These are phyloP conservation scores for Drosophila robusta DNA, from an alignment of 2,888 invertebrate genomes.

Conservation along the genomic window DNA sequence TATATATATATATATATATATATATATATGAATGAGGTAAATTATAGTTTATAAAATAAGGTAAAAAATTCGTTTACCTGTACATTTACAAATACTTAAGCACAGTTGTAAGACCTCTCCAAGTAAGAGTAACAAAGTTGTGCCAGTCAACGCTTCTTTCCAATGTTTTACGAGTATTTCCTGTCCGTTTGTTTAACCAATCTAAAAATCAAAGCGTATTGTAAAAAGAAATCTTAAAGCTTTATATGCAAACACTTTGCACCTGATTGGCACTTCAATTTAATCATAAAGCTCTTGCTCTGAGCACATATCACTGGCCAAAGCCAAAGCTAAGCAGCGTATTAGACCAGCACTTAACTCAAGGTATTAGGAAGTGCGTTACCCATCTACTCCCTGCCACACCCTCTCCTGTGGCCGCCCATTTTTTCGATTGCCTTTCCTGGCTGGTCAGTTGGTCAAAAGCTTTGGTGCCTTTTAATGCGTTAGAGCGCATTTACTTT, in stretches of 20 bases:
- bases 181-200: not conserved
- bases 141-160: not conserved
- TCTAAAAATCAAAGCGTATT: not conserved
- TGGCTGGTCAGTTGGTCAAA: constrained; percentile 46
- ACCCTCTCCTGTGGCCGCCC: not conserved
- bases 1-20: no score
- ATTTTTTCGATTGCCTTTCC: constrained; percentile 12
- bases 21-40: no score
- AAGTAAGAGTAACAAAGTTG: not conserved
- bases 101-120: no score
- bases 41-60: no score
- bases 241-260: constrained; percentile 25
- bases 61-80: no score
- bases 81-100: no score
- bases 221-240: constrained; percentile 2
- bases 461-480: constrained; percentile 59
- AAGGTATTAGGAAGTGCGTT: constrained; percentile 37
- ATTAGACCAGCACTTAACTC: constrained; percentile 59
- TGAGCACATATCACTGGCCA: constrained; percentile 57
- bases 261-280: constrained; percentile 26
- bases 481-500: constrained; percentile 69
- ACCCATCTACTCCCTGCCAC: not conserved
- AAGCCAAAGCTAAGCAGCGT: constrained; percentile 45
- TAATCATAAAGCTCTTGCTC: constrained; percentile 38
- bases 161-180: not conserved